phyloP scores from a whole-genome alignment of 2,113 vertebrate genomes.

The Scalopus aquaticus region DNA sequence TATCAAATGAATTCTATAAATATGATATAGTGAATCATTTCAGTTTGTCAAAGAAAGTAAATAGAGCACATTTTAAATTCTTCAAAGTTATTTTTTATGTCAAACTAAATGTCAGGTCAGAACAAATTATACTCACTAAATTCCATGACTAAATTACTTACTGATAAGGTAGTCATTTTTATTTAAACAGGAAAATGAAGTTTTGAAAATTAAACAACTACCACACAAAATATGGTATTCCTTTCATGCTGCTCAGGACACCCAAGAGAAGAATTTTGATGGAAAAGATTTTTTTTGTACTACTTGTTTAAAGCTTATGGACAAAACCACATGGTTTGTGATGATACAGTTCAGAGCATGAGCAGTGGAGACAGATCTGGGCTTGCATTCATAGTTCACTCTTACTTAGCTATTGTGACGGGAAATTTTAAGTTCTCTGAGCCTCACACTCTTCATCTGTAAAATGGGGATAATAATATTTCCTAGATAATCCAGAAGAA shows the following conservation, averaged over 20 bases:
- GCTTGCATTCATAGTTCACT: background rate
- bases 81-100: background rate
- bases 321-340: background rate
- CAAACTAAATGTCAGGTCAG: background rate
- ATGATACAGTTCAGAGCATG: background rate
- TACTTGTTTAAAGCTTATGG: background rate
- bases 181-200: background rate
- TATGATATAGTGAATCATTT: slow-evolving; percentile 25
- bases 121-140: background rate
- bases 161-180: background rate
- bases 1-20: slow-evolving; percentile 12
- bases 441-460: background rate
- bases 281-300: background rate
- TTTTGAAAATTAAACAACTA: background rate
- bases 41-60: background rate
- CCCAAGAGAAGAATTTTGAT: background rate
- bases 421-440: background rate
- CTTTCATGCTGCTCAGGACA: background rate
- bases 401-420: background rate
- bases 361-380: background rate
- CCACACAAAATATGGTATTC: background rate
- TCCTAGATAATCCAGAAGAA: background rate
- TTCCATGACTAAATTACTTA: background rate
- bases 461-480: background rate
- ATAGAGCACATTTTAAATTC: slow-evolving; percentile 8